Percentiles rank a stretch among this genome's conserved stretches.
Conservation (phyloP, 2,888 invertebrate species). For the Coecobrya sp. region DNA sequence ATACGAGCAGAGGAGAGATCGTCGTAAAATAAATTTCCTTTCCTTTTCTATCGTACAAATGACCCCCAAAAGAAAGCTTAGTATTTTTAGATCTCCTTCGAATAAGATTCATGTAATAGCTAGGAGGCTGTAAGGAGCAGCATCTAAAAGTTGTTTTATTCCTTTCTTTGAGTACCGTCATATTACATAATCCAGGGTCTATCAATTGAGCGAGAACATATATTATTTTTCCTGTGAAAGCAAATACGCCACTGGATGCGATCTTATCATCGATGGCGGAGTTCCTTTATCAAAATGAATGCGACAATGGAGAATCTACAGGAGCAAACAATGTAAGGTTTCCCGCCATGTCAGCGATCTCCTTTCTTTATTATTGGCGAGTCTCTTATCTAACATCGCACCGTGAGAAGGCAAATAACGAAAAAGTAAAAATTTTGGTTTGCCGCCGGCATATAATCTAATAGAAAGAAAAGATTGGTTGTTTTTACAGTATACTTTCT, state of each 20-base stretch:
- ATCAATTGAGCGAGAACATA: not conserved
- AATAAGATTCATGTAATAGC: conserved; percentile 31
- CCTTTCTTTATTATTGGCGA: conserved; percentile 31
- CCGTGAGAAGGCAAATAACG: conserved; percentile 21
- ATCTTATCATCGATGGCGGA: conserved; percentile 9
- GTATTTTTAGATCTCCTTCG: not conserved
- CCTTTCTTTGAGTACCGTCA: conserved; percentile 4
- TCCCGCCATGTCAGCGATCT: conserved; percentile 62
- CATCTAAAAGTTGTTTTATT: not conserved
- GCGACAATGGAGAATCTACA: not conserved
- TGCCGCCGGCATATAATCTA: conserved; percentile 59
- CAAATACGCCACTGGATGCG: conserved; percentile 8
- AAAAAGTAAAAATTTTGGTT: conserved; percentile 45
- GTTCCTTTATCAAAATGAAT: conserved; percentile 26
- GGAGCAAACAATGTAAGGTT: conserved; percentile 30
- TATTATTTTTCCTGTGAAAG: conserved; percentile 14
- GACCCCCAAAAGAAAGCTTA: conserved; percentile 19
- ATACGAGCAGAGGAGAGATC: not conserved
- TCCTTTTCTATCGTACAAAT: conserved; percentile 2
- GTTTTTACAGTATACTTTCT: conserved; percentile 48
- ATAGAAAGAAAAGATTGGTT: conserved; percentile 51
- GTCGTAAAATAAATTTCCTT: conserved; percentile 20
- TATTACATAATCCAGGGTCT: not conserved
- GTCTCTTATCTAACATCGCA: conserved; percentile 43
- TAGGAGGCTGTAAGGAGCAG: not conserved